Conservation (phyloP, 1,140 invertebrate species). For the Macrostomum lignano region DNA sequence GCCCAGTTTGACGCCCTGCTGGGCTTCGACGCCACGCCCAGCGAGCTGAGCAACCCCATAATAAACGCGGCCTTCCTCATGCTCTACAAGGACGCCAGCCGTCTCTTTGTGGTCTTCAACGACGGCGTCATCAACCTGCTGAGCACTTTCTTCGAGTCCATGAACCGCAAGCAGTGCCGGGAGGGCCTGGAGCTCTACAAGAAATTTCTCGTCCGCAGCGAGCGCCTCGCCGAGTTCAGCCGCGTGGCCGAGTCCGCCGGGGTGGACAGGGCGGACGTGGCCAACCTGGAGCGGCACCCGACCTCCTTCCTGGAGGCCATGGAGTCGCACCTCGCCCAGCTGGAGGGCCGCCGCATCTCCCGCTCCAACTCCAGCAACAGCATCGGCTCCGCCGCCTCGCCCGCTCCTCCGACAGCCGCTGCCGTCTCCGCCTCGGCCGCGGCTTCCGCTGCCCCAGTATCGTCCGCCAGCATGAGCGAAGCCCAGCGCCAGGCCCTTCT, state of each 20-base stretch:
- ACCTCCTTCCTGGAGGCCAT: slow-evolving; percentile 52
- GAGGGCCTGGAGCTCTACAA: slow-evolving; percentile 95
- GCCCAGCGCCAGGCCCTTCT: too few relatives aligned
- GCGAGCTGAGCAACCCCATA: slow-evolving; percentile 85
- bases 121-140: slow-evolving; percentile 96
- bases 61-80: slow-evolving; percentile 96
- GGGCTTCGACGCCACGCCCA: slow-evolving; percentile 78
- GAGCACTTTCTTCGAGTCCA: slow-evolving; percentile 39
- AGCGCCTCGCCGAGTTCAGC: slow-evolving; percentile 84
- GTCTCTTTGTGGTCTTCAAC: slow-evolving; percentile 95
- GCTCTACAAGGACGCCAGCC: slow-evolving; percentile 84
- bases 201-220: slow-evolving; percentile 91
- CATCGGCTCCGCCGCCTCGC: too few relatives aligned
- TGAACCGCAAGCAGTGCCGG: slow-evolving; percentile 87
- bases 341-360: too few relatives aligned
- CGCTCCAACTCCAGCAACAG: too few relatives aligned
- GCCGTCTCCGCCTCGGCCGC: too few relatives aligned
- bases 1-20: slow-evolving; percentile 69
- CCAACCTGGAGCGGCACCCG: background rate
- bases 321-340: slow-evolving; percentile 63
- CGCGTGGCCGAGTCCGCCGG: slow-evolving; percentile 50
- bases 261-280: background rate
- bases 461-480: too few relatives aligned
- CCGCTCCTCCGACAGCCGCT: too few relatives aligned
- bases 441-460: too few relatives aligned